A percentile compares a stretch with the other conserved stretches of the same genome.
Conservation (phyloP, 2,888 invertebrate genomes). For the Acronicta leporina region DNA sequence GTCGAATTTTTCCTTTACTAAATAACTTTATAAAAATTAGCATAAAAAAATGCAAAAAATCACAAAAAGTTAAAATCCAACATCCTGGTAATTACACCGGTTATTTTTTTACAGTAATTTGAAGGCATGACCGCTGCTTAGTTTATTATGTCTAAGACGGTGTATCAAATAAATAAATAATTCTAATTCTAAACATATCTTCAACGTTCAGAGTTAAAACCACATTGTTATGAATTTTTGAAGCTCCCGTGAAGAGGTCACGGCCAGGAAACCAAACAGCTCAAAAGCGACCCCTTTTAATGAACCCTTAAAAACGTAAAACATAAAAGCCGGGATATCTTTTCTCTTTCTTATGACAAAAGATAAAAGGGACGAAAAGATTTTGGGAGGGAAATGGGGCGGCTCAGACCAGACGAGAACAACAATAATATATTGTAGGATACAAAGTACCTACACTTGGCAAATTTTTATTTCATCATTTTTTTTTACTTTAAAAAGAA, state of each 20-base stretch:
- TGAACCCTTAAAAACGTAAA: slow-evolving; percentile 50
- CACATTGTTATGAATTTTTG: slow-evolving; percentile 40
- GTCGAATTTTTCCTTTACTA: too few species aligned
- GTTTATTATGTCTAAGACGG: too few species aligned
- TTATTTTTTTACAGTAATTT: too few species aligned
- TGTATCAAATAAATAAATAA: too few species aligned
- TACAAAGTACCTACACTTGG: slow-evolving; percentile 15
- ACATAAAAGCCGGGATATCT: slow-evolving; percentile 47
- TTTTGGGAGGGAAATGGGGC: slow-evolving; percentile 38
- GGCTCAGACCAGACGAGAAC: slow-evolving; percentile 37
- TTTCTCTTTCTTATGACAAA: slow-evolving; percentile 41
- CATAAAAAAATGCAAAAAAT: too few species aligned
- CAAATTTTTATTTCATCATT: slow-evolving; percentile 19
- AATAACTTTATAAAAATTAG: too few species aligned
- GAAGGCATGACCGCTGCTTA: too few species aligned
- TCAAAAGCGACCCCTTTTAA: slow-evolving; percentile 51
- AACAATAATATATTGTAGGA: slow-evolving; percentile 29
- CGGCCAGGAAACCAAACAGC: slow-evolving; percentile 37
- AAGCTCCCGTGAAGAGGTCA: slow-evolving; percentile 35
- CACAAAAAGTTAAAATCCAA: too few species aligned
- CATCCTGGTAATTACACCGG: too few species aligned
- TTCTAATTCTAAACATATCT: not conserved
- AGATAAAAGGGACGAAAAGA: slow-evolving; percentile 38
- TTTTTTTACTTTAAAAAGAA: not conserved
- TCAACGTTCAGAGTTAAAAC: not conserved